Base-by-base conservation (phyloP, 2,113 vertebrate species). In the Onychorhynchus coronatus region DNA sequence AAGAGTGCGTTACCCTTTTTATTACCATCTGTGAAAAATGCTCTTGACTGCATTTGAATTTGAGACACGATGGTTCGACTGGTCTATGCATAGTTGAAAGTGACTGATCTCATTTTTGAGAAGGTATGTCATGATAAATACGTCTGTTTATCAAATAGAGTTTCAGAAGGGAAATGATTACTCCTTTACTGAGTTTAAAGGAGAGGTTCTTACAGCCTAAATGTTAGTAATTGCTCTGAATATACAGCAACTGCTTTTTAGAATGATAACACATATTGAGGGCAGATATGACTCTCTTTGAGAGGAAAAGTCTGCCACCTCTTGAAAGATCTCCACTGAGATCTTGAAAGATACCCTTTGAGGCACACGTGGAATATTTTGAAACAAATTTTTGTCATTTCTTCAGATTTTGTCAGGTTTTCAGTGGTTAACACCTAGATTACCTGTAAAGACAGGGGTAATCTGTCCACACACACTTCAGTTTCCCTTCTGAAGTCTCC, bases 11-110 rank as follows among this genome's bases (percentile, higher is more conserved):
- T 93, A 66, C 65, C 41, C 67, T 80, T 85, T 89, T 93, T 73
- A 82, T 89, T 82, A 4, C 71, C 20, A 5, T 75, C 37, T 65
- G 20, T 88, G 75, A 73, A 67, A 79, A 93, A 68, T 81, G 39
- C 47, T 46, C 35, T 66, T 67, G 44, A 44, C 71, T 73, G 15
- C 52, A 41, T 92, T 66, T 85, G 82, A 78, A 92, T 93, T 82
- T 0, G 0, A 75, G 63, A 58, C 49, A n/a, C 0, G 0, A 20
- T 75, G 39, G 56, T 73, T 62, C 46, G 37, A 37, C 50, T 61
- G 49, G 11, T 73, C 41, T 72, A 8, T 76, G n/a, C 61, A 8
- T 73, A 62, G 50, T 8, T 89, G 72, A 83, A 91, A 85, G 75
- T 3, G 8, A 61, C 35, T 42, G 35, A 65, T 83, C 49, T 61